Percentiles rank a stretch among this genome's conserved stretches.
These are phyloP conservation scores for Pocillopora grandis DNA, from an alignment of 92 coral and sea anemone species.

Conservation along the genomic window DNA sequence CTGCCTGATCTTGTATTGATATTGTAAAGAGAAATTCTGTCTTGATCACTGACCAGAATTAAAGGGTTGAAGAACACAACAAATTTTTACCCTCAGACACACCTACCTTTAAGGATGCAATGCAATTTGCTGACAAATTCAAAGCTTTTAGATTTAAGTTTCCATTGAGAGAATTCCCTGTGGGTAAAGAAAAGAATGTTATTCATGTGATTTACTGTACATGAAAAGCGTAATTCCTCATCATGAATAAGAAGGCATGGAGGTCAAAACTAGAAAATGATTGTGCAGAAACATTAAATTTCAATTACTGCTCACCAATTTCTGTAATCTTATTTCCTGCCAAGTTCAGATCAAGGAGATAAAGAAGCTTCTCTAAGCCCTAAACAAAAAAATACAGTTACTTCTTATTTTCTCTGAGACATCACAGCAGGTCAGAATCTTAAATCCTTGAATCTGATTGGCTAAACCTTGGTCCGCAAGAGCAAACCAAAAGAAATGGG, in stretches of 20 bases:
- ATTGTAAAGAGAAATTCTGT: too few species aligned
- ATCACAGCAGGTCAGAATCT: too few species aligned
- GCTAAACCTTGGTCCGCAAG: too few species aligned
- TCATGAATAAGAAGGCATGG: too few species aligned
- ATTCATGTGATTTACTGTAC: background rate
- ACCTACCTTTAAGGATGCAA: slow-evolving; percentile 80
- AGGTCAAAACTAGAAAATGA: background rate
- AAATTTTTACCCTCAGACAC: background rate
- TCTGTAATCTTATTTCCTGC: slow-evolving; percentile 78
- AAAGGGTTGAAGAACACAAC: too few species aligned
- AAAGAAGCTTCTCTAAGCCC: slow-evolving; percentile 71
- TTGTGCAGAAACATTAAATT: background rate
- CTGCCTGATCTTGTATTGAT: too few species aligned
- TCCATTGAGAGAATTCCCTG: slow-evolving; percentile 81
- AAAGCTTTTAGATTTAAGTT: slow-evolving; percentile 69
- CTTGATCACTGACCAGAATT: too few species aligned
- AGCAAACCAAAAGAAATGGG: too few species aligned
- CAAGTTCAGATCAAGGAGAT: slow-evolving; percentile 73
- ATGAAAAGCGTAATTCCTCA: background rate
- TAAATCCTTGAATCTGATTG: too few species aligned
- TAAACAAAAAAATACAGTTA: slow-evolving; percentile 6
- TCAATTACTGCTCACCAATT: slow-evolving; percentile 60
- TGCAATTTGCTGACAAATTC: slow-evolving; percentile 80
- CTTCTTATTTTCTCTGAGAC: too few species aligned
- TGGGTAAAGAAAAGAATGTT: background rate